Percentiles rank a stretch among this genome's conserved stretches.
Evolutionary conservation across 2,888 invertebrate genomes (phyloP).

Genomic region (Diarsia dahlii): DNA sequence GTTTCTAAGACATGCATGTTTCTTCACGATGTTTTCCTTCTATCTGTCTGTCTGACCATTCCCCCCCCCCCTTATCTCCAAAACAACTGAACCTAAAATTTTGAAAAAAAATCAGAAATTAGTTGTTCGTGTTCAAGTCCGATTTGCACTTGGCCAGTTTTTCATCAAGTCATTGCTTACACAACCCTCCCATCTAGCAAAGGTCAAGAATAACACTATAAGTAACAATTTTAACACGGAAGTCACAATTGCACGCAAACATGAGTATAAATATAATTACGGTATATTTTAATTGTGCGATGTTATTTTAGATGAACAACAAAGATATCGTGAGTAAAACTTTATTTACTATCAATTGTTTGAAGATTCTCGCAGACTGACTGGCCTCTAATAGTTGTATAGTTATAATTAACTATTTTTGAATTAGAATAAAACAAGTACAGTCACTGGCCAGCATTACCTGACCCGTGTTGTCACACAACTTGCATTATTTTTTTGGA

Average conservation of each 20-base stretch:
- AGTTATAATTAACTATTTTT: neutral
- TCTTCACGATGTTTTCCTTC: no score
- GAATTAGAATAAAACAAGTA: neutral
- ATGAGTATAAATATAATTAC: slow-evolving; percentile 16
- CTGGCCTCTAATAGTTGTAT: neutral
- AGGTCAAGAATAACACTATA: slow-evolving; percentile 19
- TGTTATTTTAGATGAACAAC: neutral
- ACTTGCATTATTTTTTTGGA: no score
- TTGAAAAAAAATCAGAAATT: no score
- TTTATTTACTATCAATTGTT: slow-evolving; percentile 6
- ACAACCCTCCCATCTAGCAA: neutral
- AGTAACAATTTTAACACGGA: slow-evolving; percentile 11
- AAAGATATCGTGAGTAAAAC: slow-evolving; percentile 5
- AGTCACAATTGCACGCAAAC: neutral
- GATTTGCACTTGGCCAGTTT: no score
- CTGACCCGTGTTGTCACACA: no score
- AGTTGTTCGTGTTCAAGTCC: no score
- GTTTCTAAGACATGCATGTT: no score
- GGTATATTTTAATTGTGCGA: neutral
- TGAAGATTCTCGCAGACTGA: neutral
- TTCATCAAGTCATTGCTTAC: neutral
- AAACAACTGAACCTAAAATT: no score
- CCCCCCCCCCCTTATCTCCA: no score
- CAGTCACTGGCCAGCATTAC: no score
- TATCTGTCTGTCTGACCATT: no score